Evolutionary conservation across 2,113 vertebrate genomes (phyloP), one percentile per base, ranked within the genome.

Genomic region (Lepisosteus oculatus): DNA sequence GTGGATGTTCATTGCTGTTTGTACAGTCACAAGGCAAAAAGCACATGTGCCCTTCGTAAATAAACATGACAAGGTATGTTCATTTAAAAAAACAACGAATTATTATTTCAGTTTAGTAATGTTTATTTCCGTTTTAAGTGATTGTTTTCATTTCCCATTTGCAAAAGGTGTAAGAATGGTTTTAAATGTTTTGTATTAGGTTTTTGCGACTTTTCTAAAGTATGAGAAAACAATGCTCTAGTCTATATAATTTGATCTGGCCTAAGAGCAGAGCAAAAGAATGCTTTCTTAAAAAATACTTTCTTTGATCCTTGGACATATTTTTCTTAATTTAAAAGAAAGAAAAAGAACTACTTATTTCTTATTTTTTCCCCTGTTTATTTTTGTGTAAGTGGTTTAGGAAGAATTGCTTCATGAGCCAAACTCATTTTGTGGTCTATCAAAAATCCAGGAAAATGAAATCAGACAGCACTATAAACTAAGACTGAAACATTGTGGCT

Each of bases 351-450:
- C 59, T 15, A 61, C 14, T 61, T 13, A 61, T 61, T 6, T 61
- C 59, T 76, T 76, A 61, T 72, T 76, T 80, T 77, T 78, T 81
- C 78, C 76, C 68, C 76, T 76, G 76, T 68, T 81, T 88, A 85
- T 82, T 72, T 79, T 85, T 85, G 64, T 72, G 68, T 83, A 70
- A 55, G 85, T 72, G 86, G 85, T 90, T 86, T 80, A 62, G 79
- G 76, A 78, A 77, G 69, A 81, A 73, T 65, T 66, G 80, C 73
- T 76, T 61, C 13, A 29, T 47, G 72, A 80, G 85, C 84, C 84
- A 85, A 87, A 75, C 73, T 78, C 70, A 72, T 82, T 82, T 78
- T 79, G 78, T 62, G 72, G 86, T 75, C 65, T 77, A 86, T 85
- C 76, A 65, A 78, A 78, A 82, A 80, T 74, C 74, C 65, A 61